Evolutionary conservation across 1,140 invertebrate species (phyloP).

Genomic region (Drosophila truncata): DNA sequence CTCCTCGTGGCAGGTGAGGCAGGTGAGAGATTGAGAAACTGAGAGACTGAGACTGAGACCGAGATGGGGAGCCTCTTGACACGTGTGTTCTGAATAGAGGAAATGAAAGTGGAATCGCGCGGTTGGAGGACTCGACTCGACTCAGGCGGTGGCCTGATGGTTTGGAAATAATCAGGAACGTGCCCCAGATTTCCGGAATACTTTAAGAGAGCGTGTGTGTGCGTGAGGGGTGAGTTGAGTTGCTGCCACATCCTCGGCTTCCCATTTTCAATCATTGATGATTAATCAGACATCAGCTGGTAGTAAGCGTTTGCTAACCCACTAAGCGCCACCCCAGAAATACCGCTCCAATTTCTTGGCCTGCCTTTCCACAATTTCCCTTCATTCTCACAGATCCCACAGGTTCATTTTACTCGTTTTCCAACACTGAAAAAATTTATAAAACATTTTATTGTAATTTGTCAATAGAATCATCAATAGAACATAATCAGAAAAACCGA

Average conservation of each 20-base stretch:
- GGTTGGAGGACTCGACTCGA: slow-evolving; percentile 2
- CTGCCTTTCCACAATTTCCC: not conserved
- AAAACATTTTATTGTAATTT: not conserved
- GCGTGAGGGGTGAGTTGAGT: not conserved
- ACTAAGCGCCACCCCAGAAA: not conserved
- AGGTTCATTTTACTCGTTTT: not conserved
- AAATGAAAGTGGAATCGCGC: slow-evolving; percentile 20
- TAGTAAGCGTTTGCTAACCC: slow-evolving; percentile 44
- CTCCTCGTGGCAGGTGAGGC: slow-evolving; percentile 9
- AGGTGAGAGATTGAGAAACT: not conserved
- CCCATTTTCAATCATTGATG: slow-evolving; percentile 76
- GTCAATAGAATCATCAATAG: not conserved
- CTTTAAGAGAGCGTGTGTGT: not conserved
- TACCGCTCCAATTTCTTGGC: not conserved
- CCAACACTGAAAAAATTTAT: not conserved
- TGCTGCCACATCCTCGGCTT: slow-evolving; percentile 23
- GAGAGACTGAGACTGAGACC: not conserved
- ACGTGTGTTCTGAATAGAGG: slow-evolving; percentile 47
- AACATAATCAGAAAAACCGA: not conserved
- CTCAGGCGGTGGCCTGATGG: slow-evolving; percentile 27
- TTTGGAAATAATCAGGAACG: slow-evolving; percentile 59
- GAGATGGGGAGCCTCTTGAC: slow-evolving; percentile 37
- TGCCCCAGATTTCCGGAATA: slow-evolving; percentile 54
- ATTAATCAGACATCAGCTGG: slow-evolving; percentile 72
- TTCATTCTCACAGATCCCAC: not conserved